Base-by-base conservation (phyloP, 2,797 vertebrate species). In the Hydrocynus forskahlii region DNA sequence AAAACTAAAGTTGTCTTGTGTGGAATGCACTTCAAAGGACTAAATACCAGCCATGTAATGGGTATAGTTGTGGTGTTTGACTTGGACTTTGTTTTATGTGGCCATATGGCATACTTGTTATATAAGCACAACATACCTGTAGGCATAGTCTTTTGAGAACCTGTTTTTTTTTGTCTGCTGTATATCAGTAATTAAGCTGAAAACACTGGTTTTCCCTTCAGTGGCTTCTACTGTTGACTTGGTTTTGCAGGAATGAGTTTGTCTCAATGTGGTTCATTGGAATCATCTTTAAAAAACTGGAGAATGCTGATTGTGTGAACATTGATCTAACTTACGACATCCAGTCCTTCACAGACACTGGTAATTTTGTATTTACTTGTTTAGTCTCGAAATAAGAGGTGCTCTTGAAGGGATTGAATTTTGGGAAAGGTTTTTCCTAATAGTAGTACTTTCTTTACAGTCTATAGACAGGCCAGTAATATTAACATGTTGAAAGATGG, bases 231-330 rank as follows among this genome's bases (percentile, higher is more conserved):
- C 8, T 12, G 9, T 25, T 73, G 12, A 85, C 48, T 85, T 83
- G 76, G 19, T 85, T 73, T 59, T 57, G 83, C 87, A 99, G 97
- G 89, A 96, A 91, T 70, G 94, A 95, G 45, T 96, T 94, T 79
- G 91, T 98, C 78, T 97, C 96, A 21, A 97, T 98, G 96, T 99
- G 98, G 98, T 98, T 99, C 89, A 97, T 99, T 64, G 98, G 98
- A 77, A 97, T 99, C 84, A 92, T 94, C 62, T 99, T 99, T 91
- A 98, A 95, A 91, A 99, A 98, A 91, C 93, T 96, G 88, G 97
- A 99, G 91, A 98, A 96, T 38, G 91, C 96, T 0, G 97, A 98
- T 90, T 96, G 96, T 64, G 95, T 99, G 63, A 98, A 97, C 79
- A 94, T 99, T 86, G 98, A 99, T 90, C 91, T 99, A 88, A 99